These are phyloP conservation scores for Cygnus buccinator DNA, from an alignment of 2,113 vertebrate species.

Conservation along the genomic window DNA sequence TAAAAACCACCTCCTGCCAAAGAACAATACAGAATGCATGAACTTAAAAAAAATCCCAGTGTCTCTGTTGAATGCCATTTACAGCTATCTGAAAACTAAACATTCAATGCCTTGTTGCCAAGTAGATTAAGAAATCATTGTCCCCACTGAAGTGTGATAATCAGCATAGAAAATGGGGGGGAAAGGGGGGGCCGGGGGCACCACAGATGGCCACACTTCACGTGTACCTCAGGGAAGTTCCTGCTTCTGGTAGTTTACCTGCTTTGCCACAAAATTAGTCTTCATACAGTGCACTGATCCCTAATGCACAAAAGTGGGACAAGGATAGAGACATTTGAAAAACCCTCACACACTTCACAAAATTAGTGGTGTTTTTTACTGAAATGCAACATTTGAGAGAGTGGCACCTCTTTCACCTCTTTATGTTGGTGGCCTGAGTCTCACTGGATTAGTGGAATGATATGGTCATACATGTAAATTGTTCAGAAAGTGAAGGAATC, in stretches of 20 bases:
- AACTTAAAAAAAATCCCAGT: not conserved
- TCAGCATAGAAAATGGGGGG: not conserved
- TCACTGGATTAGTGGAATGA: not conserved
- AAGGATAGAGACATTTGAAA: not conserved
- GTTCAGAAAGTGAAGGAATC: not conserved
- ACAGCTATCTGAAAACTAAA: not conserved
- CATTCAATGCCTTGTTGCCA: not conserved
- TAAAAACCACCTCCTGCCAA: rapidly evolving
- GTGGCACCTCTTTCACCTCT: not conserved
- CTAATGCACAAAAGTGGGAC: not conserved
- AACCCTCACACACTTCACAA: not conserved
- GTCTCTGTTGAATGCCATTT: not conserved
- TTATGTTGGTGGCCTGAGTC: not conserved
- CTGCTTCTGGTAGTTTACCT: not conserved
- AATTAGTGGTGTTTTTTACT: not conserved
- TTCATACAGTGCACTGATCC: not conserved
- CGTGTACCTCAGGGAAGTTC: not conserved
- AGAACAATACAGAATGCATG: not conserved
- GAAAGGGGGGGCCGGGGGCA: rapidly evolving
- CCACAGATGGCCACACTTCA: not conserved
- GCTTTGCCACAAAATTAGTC: not conserved
- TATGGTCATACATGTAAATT: too few species aligned
- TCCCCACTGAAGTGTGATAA: not conserved
- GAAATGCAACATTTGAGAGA: not conserved
- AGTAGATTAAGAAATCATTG: not conserved